Evolutionary conservation across 1,140 invertebrate species (phyloP).

Genomic region (Littorina saxatilis): DNA sequence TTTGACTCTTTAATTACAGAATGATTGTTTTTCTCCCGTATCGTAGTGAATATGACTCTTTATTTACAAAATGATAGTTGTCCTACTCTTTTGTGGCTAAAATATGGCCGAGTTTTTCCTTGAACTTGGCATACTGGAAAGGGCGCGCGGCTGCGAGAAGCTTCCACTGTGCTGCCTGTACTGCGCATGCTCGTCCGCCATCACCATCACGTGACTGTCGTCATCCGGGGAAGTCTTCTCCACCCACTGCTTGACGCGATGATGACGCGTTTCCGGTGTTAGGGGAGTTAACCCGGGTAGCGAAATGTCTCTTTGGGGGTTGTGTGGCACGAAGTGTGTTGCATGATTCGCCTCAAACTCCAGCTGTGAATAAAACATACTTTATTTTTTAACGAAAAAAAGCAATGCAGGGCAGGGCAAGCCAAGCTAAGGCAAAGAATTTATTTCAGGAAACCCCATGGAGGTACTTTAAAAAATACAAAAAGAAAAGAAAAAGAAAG

Average conservation of each 20-base stretch:
- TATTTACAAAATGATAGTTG: too few species aligned
- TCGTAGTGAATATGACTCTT: too few species aligned
- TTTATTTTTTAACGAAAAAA: too few species aligned
- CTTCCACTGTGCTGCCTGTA: constrained; percentile 20
- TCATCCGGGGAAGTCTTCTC: constrained; percentile 24
- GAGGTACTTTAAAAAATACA: too few species aligned
- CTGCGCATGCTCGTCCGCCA: neutral
- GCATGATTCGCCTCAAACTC: neutral
- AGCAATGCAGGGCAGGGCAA: too few species aligned
- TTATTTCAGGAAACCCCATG: too few species aligned
- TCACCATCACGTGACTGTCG: constrained; percentile 4
- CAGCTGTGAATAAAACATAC: constrained; percentile 2
- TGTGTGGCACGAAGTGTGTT: neutral
- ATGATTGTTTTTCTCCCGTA: too few species aligned
- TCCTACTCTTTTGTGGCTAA: too few species aligned
- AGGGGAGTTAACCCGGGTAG: constrained; percentile 3
- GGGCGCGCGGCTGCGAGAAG: neutral
- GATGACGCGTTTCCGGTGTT: constrained; percentile 27
- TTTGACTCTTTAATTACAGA: too few species aligned
- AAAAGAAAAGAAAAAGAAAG: too few species aligned
- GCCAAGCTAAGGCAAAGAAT: too few species aligned
- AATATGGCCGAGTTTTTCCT: constrained; percentile 35
- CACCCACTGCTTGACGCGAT: constrained; percentile 29
- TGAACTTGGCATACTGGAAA: neutral
- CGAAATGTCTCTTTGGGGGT: neutral